Conservation (phyloP, 2,888 invertebrate genomes). For the Portevinia maculata region DNA sequence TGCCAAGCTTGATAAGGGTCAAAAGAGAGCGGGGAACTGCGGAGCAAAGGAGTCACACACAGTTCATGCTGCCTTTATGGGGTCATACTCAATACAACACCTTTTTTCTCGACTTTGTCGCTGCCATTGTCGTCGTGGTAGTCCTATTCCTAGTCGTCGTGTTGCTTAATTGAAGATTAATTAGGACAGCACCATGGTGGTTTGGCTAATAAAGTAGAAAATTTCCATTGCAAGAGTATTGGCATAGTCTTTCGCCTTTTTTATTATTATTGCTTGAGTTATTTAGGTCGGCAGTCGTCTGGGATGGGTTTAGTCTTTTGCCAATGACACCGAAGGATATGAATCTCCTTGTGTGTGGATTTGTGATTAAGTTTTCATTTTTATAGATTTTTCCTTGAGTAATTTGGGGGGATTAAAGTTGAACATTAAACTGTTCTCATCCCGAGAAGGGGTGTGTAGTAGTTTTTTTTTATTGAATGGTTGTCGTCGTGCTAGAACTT, state of each 20-base stretch:
- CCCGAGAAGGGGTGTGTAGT: no score
- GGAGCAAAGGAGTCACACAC: slow-evolving; percentile 1
- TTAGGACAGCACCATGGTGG: slow-evolving; percentile 75
- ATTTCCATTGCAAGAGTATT: slow-evolving; percentile 51
- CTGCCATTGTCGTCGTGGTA: slow-evolving; percentile 17
- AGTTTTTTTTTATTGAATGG: no score
- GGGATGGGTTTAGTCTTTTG: slow-evolving; percentile 30
- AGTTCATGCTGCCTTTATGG: slow-evolving; percentile 41
- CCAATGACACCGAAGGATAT: slow-evolving; percentile 6
- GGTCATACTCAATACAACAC: slow-evolving; percentile 54
- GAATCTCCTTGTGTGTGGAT: slow-evolving; percentile 13
- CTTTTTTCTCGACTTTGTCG: slow-evolving; percentile 38
- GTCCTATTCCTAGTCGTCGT: slow-evolving; percentile 29
- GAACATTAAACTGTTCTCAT: no score
- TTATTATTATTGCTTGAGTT: slow-evolving; percentile 42
- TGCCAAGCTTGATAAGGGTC: slow-evolving; percentile 5
- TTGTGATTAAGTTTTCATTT: slow-evolving; percentile 47
- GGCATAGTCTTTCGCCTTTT: slow-evolving; percentile 36
- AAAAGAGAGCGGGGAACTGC: neutral
- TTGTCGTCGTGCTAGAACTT: no score
- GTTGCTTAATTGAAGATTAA: slow-evolving; percentile 78
- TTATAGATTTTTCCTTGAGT: slow-evolving; percentile 43
- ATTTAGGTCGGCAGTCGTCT: slow-evolving; percentile 50
- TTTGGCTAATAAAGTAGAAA: slow-evolving; percentile 68
- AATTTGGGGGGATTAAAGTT: slow-evolving; percentile 26